phyloP scores from a whole-genome alignment of 35 echinoderm and acorn worm genomes.

The Hemicentrotus pulcherrimus region DNA sequence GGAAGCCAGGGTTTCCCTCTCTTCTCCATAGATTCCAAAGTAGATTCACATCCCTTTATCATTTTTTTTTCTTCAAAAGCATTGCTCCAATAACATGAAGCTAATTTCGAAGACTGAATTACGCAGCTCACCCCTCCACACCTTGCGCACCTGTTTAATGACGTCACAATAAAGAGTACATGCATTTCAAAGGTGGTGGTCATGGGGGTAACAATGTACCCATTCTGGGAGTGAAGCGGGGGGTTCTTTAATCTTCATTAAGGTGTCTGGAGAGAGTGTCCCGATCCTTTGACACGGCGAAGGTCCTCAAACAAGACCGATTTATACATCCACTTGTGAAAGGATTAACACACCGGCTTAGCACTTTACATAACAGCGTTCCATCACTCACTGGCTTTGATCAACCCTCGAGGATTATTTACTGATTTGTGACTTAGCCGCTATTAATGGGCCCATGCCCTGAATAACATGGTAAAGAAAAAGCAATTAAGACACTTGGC shows the following conservation, averaged over 20 bases:
- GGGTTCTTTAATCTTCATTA: slow-evolving; percentile 34
- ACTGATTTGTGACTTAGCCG: neutral
- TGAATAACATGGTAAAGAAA: neutral
- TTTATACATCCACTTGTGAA: slow-evolving; percentile 9
- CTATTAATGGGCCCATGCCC: neutral
- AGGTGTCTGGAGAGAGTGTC: neutral
- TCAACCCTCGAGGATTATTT: neutral
- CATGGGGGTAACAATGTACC: neutral
- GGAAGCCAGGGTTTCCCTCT: neutral
- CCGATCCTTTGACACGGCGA: neutral
- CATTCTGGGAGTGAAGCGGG: neutral
- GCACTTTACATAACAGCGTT: neutral
- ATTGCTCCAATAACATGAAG: neutral
- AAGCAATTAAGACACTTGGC: neutral
- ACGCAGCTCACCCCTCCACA: neutral
- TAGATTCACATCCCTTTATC: too few species aligned
- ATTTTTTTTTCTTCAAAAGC: too few species aligned
- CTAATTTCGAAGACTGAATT: neutral
- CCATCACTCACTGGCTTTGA: neutral
- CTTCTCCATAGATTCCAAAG: too few species aligned
- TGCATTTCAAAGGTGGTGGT: neutral
- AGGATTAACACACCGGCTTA: slow-evolving; percentile 4
- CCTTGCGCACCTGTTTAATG: neutral
- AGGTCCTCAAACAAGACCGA: slow-evolving; percentile 25
- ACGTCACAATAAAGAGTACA: neutral